phyloP scores from a whole-genome alignment of 1,140 invertebrate species.

The Psilanteris sp. region DNA sequence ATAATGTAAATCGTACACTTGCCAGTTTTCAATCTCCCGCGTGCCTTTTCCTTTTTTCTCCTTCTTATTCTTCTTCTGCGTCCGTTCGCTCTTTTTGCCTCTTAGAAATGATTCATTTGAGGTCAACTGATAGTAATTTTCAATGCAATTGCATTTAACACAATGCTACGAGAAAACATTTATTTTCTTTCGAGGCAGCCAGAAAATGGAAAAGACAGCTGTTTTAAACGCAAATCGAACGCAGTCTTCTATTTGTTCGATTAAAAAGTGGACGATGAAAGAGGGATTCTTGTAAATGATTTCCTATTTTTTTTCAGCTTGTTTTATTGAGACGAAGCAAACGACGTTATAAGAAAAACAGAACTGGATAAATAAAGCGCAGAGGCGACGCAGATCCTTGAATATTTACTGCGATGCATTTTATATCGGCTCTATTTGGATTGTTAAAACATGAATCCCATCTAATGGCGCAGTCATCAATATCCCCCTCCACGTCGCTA shows the following conservation, averaged over 20 bases:
- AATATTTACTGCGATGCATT: conserved; percentile 27
- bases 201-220: conserved; percentile 38
- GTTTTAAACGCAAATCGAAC: conserved; percentile 48
- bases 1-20: conserved; percentile 45
- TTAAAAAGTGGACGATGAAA: conserved; percentile 18
- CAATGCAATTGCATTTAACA: conserved; percentile 56
- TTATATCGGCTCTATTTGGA: conserved; percentile 6
- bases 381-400: neutral
- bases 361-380: conserved; percentile 6
- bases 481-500: conserved; percentile 34
- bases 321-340: conserved; percentile 19
- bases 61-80: neutral
- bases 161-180: conserved; percentile 46
- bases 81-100: conserved; percentile 20
- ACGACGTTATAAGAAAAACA: conserved; percentile 5
- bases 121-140: conserved; percentile 56
- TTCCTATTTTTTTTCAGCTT: conserved; percentile 3
- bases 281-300: conserved; percentile 26
- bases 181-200: conserved; percentile 35
- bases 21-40: conserved; percentile 45
- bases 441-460: conserved; percentile 22
- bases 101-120: conserved; percentile 57
- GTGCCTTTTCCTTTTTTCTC: conserved; percentile 1
- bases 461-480: conserved; percentile 22
- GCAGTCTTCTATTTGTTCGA: conserved; percentile 35